Evolutionary conservation across 1,140 invertebrate genomes (phyloP).

Genomic region (Drosophila suzukii): DNA sequence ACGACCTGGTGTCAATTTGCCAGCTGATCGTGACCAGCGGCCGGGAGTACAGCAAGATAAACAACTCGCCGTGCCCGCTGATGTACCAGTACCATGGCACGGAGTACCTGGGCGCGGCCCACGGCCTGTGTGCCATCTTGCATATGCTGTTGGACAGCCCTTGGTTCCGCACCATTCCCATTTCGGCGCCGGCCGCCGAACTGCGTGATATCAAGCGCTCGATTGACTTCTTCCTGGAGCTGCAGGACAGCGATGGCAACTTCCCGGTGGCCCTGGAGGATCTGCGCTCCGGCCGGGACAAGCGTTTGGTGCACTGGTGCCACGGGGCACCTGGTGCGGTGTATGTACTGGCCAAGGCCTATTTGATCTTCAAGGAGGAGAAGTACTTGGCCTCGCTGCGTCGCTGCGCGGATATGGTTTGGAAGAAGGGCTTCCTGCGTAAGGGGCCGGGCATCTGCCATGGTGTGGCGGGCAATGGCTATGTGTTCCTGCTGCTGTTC

Average conservation of each 20-base stretch:
- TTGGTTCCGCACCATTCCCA: conserved; percentile 77
- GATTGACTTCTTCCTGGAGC: conserved; percentile 87
- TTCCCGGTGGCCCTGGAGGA: conserved; percentile 92
- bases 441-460: conserved; percentile 95
- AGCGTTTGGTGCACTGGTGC: conserved; percentile 94
- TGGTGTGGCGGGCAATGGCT: conserved; percentile 93
- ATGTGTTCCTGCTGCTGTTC: conserved; percentile 92
- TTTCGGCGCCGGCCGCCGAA: conserved; percentile 86
- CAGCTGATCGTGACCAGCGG: conserved; percentile 89
- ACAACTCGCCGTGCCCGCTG: conserved; percentile 88
- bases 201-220: conserved; percentile 85
- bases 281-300: conserved; percentile 84
- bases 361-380: conserved; percentile 89
- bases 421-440: conserved; percentile 91
- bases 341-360: conserved; percentile 93
- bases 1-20: conserved; percentile 88
- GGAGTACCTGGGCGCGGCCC: conserved; percentile 93
- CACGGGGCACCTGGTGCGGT: conserved; percentile 93
- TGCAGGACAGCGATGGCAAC: conserved; percentile 89
- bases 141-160: conserved; percentile 85
- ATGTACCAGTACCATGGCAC: conserved; percentile 95
- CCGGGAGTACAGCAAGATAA: conserved; percentile 87
- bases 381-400: conserved; percentile 90
- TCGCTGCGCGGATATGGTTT: conserved; percentile 90
- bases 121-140: conserved; percentile 89